Evolutionary conservation across 1,140 invertebrate genomes (phyloP).

Genomic region (Caenorhabditis inopinata): DNA sequence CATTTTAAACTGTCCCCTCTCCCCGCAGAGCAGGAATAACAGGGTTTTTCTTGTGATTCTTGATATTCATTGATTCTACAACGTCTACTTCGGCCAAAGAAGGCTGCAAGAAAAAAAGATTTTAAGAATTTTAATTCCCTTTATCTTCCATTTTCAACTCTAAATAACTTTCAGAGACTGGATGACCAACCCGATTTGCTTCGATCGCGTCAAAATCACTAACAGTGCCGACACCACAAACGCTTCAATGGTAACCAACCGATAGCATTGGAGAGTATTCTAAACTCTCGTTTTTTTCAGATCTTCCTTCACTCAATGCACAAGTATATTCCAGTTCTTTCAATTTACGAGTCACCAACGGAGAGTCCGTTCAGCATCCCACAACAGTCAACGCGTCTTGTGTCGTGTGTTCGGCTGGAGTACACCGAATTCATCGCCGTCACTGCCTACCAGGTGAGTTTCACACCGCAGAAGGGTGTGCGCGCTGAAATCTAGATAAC

Average conservation of each 20-base stretch:
- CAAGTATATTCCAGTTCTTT: neutral
- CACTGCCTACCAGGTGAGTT: conserved; percentile 1
- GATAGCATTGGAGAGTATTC: too few relatives aligned
- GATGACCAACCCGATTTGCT: neutral
- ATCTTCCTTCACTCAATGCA: neutral
- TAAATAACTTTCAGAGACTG: conserved; percentile 9
- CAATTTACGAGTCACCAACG: neutral
- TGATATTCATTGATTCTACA: too few relatives aligned
- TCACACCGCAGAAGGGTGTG: neutral
- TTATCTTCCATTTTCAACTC: too few relatives aligned
- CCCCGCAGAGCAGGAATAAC: too few relatives aligned
- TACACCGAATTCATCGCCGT: neutral
- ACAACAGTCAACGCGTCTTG: neutral
- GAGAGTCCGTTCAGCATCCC: neutral
- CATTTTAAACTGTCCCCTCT: too few relatives aligned
- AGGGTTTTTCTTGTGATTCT: too few relatives aligned
- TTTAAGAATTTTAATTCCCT: too few relatives aligned
- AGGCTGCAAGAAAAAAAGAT: too few relatives aligned
- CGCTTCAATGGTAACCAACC: neutral
- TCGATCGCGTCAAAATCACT: neutral
- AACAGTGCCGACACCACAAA: neutral
- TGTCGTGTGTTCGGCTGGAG: neutral
- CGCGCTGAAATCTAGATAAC: neutral
- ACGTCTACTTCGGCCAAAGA: too few relatives aligned
- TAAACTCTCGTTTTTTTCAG: neutral